A percentile compares a stretch with the other conserved stretches of the same genome.
phyloP scores from a whole-genome alignment of 1,140 invertebrate genomes.

The Cyrtorhinus lividipennis region DNA sequence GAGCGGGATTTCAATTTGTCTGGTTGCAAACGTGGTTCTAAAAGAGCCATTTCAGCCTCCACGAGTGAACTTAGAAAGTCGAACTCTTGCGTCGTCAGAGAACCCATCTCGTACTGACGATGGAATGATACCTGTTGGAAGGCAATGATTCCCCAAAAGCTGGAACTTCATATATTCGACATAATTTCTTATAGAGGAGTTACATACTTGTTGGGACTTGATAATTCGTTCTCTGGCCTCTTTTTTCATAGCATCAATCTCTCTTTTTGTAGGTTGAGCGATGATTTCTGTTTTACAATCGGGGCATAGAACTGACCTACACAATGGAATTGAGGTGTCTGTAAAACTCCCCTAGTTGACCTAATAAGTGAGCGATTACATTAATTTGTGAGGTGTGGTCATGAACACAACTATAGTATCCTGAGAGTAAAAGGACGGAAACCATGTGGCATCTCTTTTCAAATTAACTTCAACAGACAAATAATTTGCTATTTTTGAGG shows the following conservation, averaged over 20 bases:
- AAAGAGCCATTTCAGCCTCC: neutral
- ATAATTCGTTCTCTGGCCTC: constrained; percentile 10
- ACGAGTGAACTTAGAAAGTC: neutral
- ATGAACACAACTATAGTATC: no score
- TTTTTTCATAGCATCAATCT: constrained; percentile 6
- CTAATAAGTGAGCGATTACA: no score
- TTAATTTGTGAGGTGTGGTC: no score
- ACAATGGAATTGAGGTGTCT: neutral
- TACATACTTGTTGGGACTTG: neutral
- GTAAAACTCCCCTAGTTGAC: no score
- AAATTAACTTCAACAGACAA: no score
- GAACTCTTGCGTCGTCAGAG: neutral
- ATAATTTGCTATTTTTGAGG: no score
- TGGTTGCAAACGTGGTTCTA: neutral
- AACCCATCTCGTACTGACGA: constrained; percentile 5
- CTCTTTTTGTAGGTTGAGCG: neutral
- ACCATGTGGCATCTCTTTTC: no score
- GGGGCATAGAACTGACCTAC: neutral
- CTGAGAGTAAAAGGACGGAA: no score
- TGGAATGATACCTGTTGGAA: neutral
- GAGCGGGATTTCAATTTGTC: neutral
- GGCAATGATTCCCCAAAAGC: neutral
- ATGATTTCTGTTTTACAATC: constrained; percentile 1
- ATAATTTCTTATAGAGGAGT: neutral
- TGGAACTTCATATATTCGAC: neutral